Conservation (phyloP, 2,888 invertebrate species). For the Saturnia japonica region DNA sequence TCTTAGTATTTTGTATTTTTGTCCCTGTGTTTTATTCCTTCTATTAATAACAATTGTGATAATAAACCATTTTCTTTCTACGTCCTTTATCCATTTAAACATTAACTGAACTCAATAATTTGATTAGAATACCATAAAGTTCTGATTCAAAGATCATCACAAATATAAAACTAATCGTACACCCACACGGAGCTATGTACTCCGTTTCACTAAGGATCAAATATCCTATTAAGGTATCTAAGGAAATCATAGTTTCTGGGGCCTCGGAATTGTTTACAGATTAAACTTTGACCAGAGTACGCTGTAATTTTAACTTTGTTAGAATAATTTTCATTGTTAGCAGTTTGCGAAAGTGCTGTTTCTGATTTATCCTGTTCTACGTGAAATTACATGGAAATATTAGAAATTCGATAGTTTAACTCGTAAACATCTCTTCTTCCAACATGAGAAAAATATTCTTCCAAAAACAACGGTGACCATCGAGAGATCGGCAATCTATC, state of each 20-base stretch:
- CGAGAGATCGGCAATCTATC: too few relatives aligned
- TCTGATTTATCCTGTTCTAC: background rate
- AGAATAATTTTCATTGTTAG: background rate
- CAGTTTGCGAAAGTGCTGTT: background rate
- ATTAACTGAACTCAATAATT: slow-evolving; percentile 1
- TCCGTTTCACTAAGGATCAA: slow-evolving; percentile 36
- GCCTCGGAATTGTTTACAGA: slow-evolving; percentile 18
- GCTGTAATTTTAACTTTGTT: slow-evolving; percentile 15
- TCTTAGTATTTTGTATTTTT: too few relatives aligned
- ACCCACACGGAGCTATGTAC: slow-evolving; percentile 31
- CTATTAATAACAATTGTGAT: too few relatives aligned
- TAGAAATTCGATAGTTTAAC: background rate
- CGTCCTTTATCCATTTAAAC: background rate
- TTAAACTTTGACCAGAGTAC: slow-evolving; percentile 4
- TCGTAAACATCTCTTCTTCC: background rate
- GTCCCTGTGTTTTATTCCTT: too few relatives aligned
- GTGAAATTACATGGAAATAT: background rate
- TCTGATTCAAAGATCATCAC: slow-evolving; percentile 6
- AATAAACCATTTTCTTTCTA: too few relatives aligned
- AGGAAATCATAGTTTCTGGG: slow-evolving; percentile 35
- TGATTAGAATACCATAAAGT: background rate
- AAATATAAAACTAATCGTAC: slow-evolving; percentile 11
- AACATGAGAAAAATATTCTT: too few relatives aligned
- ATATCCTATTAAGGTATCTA: slow-evolving; percentile 40
- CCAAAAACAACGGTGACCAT: too few relatives aligned